Percentiles rank a stretch among this genome's conserved stretches.
Evolutionary conservation across 2,797 vertebrate genomes (phyloP).

Genomic region (Platyrinchus mystaceus): DNA sequence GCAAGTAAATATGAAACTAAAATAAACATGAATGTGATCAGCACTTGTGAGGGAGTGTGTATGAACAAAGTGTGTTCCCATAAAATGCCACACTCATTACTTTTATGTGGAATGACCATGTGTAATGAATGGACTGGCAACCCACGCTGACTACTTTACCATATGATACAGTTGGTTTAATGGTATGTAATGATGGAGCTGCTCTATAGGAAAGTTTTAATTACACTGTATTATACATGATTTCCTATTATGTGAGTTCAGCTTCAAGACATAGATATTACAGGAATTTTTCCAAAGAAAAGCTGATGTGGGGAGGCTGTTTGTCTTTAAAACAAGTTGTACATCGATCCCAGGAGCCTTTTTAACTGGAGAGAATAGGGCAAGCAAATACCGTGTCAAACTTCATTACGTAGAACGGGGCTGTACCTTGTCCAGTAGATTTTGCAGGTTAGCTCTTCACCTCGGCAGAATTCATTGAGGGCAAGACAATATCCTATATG

Average conservation of each 20-base stretch:
- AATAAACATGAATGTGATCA: background rate
- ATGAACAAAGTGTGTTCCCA: background rate
- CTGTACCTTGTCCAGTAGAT: background rate
- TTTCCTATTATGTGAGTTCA: background rate
- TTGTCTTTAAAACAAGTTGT: background rate
- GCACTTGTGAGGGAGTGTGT: background rate
- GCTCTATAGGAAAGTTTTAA: background rate
- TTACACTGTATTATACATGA: background rate
- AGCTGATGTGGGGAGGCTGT: background rate
- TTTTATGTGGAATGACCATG: background rate
- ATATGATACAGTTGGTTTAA: background rate
- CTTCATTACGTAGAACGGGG: background rate
- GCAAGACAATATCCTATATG: background rate
- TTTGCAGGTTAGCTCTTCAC: background rate
- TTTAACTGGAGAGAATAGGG: background rate
- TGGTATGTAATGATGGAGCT: background rate
- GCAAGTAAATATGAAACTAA: background rate
- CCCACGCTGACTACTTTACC: background rate
- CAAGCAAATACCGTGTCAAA: background rate
- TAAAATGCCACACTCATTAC: background rate
- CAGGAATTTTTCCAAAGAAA: background rate
- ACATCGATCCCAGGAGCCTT: background rate
- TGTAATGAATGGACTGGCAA: background rate
- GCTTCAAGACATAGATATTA: background rate
- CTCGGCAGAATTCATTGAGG: background rate